Base-by-base conservation (phyloP, 2,113 vertebrate genomes). In the Etheostoma cragini region DNA sequence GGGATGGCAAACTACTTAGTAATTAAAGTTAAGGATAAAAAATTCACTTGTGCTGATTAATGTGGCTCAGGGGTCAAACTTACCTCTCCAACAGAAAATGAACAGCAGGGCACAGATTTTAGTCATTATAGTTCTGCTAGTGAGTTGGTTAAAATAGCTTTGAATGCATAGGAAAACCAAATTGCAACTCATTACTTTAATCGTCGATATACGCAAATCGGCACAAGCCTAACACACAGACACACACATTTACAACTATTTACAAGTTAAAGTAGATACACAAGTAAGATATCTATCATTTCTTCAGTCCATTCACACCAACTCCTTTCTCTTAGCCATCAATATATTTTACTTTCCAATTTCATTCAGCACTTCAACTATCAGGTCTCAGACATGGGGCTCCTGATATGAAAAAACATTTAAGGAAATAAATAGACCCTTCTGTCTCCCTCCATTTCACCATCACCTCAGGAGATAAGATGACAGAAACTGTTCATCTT, bases 381-480 rank as follows among this genome's bases (percentile, higher is more conserved):
- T 84, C 53, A 86, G 65, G 17, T 80, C 67, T 82, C 76, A 87
- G 83, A 86, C 76, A 62, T 84, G 72, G 49, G 74, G 70, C 83
- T 83, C 58, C 83, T 64, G 71, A 91, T 74, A 78, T 46, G 22
- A 49, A 72, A 73, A 83, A 87, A 58, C 83, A 90, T 90, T 87
- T 88, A 87, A 80, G 82, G 71, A 86, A 92, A 88, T 91, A 89
- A 88, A 93, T 82, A 89, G 77, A 79, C 64, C 30, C 73, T 38
- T 80, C 76, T 85, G 78, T 78, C 84, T 91, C 77, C 78, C 87
- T 87, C 81, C 77, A 84, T 91, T 91, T 92, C 82, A 88, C 77
- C 76, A 90, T 92, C 81, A 87, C 82, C 75, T 83, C 60, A 19
- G 82, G 84, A 89, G 88, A 88, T 89, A 82, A 93, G 74, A 88